Conservation (phyloP, 2,888 invertebrate genomes). For the Calameuta idolon region DNA sequence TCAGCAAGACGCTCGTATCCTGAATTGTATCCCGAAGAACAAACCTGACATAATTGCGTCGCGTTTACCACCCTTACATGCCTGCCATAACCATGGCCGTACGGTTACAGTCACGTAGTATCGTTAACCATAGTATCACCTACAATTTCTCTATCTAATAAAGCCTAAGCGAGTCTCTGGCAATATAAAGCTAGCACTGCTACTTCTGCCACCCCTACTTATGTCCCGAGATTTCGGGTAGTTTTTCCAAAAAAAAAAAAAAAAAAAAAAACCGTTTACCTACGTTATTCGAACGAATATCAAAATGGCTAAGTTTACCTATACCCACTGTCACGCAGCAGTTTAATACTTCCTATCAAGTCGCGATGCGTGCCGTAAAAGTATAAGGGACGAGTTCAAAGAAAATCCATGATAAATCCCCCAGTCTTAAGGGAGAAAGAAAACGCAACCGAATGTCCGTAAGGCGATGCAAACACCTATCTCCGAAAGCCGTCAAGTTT, state of each 20-base stretch:
- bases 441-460: not conserved
- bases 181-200: too few species aligned
- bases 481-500: not conserved
- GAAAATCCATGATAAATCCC: not conserved
- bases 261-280: not conserved
- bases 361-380: not conserved
- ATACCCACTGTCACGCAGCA: not conserved
- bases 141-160: not conserved
- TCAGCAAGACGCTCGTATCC: conserved; percentile 25
- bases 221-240: too few species aligned
- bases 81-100: not conserved
- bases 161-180: not conserved
- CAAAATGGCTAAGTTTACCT: not conserved
- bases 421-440: not conserved
- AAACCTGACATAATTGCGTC: conserved; percentile 6
- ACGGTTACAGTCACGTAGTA: not conserved
- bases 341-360: not conserved
- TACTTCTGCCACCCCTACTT: too few species aligned
- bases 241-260: too few species aligned
- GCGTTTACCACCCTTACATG: conserved; percentile 15
- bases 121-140: not conserved
- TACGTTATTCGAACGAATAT: not conserved
- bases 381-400: not conserved
- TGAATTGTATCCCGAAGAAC: conserved; percentile 21
- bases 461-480: not conserved